Base-by-base conservation (phyloP, 2,113 vertebrate species). In the Calypte anna region DNA sequence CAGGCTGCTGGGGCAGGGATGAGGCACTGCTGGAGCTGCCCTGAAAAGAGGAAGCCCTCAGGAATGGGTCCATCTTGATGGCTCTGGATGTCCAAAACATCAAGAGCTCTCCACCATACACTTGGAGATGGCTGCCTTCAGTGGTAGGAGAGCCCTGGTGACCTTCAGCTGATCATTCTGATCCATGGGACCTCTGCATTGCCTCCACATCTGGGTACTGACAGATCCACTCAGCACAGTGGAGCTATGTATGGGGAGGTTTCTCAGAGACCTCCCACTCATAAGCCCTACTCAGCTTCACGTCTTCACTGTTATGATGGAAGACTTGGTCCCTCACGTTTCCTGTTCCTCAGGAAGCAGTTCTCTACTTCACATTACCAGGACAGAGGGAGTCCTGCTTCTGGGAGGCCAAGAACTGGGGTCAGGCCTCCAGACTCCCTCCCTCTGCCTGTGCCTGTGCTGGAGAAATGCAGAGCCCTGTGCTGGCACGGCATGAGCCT, bases 221-320 rank as follows among this genome's bases (percentile, higher is more conserved):
- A 15, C 70, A 55, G 24, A 28, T n/a, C 9, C 27, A 38, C 50
- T 51, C 0, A 0, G 19, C 2, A 31, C 1, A 31, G 30, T 14
- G 51, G 22, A 40, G 40, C 9, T 12, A 12, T 40, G 11, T 40
- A 40, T 30, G 84, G 24, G 31, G 54, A 44, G 59, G 21, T 46
- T 61, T n/a, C 72, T 40, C 51, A 4, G 46, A 66, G 15, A 46
- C 8, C 66, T 59, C 44, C 20, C 0, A 0, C 59, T 25, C 1
- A 4, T 23, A 27, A 44, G 53, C 40, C 31, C 40, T 70, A 23
- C 64, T 44, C 61, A 55, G 40, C 30, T 27, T 50, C 72, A 1
- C 3, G 5, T 24, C 18, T 8, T 10, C 61, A 12, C 76, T 2
- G 1, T 23, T 23, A 24, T 0, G 5, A 48, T 31, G 30, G 28